phyloP scores from a whole-genome alignment of 1,140 invertebrate genomes.

The Charaxes varanes region DNA sequence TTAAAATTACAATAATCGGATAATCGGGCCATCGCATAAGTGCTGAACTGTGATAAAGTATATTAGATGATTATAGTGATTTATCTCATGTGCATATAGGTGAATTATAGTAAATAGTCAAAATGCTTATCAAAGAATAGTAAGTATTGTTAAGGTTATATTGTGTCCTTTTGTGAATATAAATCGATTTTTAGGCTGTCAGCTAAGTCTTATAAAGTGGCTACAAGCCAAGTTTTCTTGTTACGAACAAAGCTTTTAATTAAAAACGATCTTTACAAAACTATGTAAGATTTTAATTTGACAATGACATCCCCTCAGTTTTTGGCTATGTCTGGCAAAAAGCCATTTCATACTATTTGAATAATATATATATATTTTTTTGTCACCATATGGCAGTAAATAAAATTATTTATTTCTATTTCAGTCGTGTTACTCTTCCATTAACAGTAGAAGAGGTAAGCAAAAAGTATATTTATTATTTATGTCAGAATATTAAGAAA shows the following conservation, averaged over 20 bases:
- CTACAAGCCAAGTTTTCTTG: conserved; percentile 5
- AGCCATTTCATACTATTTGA: conserved; percentile 10
- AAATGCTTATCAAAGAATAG: conserved; percentile 72
- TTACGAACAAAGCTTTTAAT: too few species aligned
- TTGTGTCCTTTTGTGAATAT: conserved; percentile 42
- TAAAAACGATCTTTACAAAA: too few species aligned
- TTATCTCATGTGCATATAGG: conserved; percentile 70
- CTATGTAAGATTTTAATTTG: too few species aligned
- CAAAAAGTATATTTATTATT: conserved; percentile 12
- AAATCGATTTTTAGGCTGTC: conserved; percentile 61
- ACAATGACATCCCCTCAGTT: conserved; percentile 13
- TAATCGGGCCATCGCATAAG: conserved; percentile 63
- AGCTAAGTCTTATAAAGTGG: conserved; percentile 19
- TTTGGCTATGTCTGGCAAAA: conserved; percentile 13
- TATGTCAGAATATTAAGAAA: conserved; percentile 4
- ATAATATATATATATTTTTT: too few species aligned
- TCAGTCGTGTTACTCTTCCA: conserved; percentile 65
- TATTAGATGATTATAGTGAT: conserved; percentile 59
- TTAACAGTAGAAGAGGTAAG: conserved; percentile 69
- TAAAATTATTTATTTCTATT: conserved; percentile 40
- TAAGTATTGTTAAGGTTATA: conserved; percentile 62
- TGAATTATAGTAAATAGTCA: conserved; percentile 56
- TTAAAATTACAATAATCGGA: conserved; percentile 65
- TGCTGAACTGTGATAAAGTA: conserved; percentile 65
- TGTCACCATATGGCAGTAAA: conserved; percentile 19